Evolutionary conservation across 2,888 invertebrate species (phyloP).

Genomic region (Nebria salina): DNA sequence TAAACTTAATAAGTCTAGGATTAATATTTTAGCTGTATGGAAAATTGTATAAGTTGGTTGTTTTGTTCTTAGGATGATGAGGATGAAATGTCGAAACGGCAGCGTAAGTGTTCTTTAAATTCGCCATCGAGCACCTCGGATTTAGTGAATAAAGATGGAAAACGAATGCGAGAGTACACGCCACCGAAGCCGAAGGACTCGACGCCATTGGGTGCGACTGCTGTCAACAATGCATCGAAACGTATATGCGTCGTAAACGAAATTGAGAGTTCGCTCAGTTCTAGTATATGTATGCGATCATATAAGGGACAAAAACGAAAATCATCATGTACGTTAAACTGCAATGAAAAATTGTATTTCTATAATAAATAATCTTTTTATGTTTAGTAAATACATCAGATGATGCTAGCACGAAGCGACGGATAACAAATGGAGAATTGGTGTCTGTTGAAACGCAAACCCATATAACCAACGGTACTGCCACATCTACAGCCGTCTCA

Average conservation of each 20-base stretch:
- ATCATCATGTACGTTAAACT: constrained; percentile 30
- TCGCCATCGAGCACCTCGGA: constrained; percentile 26
- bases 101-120: constrained; percentile 38
- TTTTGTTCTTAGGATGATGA: constrained; percentile 39
- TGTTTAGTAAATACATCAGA: constrained; percentile 31
- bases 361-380: not conserved
- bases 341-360: not conserved
- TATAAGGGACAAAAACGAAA: constrained; percentile 43
- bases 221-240: constrained; percentile 33
- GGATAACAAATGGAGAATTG: constrained; percentile 36
- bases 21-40: too few species aligned
- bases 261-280: constrained; percentile 43
- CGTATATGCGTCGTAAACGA: constrained; percentile 43
- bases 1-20: too few species aligned
- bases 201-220: not conserved
- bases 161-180: constrained; percentile 41
- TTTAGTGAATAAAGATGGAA: constrained; percentile 41
- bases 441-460: constrained; percentile 41
- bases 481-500: not conserved
- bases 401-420: constrained; percentile 30
- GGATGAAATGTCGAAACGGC: constrained; percentile 45
- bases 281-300: constrained; percentile 36
- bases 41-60: too few species aligned
- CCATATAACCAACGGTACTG: constrained; percentile 11
- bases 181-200: constrained; percentile 41